Evolutionary conservation across 2,888 invertebrate species (phyloP).

Genomic region (Homarus gammarus): DNA sequence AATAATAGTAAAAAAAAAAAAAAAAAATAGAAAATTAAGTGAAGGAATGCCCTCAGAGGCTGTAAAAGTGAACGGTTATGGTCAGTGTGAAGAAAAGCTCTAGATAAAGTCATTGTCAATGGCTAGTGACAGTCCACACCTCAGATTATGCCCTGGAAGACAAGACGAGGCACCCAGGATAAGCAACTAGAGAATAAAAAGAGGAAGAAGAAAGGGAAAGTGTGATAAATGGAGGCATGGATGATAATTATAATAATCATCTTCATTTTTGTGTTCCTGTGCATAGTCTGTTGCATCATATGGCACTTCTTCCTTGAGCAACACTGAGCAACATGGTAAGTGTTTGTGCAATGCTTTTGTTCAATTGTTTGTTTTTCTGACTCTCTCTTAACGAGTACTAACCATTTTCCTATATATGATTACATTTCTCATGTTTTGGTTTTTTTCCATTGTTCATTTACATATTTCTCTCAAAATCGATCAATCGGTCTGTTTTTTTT

Average conservation of each 20-base stretch:
- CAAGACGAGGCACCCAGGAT: not conserved
- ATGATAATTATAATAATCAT: slow-evolving; percentile 73
- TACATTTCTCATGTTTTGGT: not conserved
- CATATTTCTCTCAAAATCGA: not conserved
- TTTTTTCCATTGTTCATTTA: not conserved
- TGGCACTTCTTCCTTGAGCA: slow-evolving; percentile 75
- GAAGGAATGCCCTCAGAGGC: not conserved
- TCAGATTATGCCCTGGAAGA: not conserved
- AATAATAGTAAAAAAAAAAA: too few species aligned
- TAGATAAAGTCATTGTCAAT: too few species aligned
- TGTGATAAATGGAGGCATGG: slow-evolving; percentile 74
- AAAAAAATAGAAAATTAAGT: not conserved
- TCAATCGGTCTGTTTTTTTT: not conserved
- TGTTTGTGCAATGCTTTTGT: not conserved
- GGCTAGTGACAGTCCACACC: not conserved
- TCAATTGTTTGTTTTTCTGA: not conserved
- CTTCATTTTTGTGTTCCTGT: slow-evolving; percentile 75
- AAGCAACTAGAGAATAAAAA: not conserved
- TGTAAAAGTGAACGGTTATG: not conserved
- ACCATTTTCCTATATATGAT: not conserved
- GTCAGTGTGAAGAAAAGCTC: too few species aligned
- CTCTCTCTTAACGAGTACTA: not conserved
- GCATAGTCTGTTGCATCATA: slow-evolving; percentile 74
- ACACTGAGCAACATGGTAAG: slow-evolving; percentile 42
- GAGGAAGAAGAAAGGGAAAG: slow-evolving; percentile 4